Base-by-base conservation (phyloP, 2,888 invertebrate genomes). In the Pristionchus mayeri region DNA sequence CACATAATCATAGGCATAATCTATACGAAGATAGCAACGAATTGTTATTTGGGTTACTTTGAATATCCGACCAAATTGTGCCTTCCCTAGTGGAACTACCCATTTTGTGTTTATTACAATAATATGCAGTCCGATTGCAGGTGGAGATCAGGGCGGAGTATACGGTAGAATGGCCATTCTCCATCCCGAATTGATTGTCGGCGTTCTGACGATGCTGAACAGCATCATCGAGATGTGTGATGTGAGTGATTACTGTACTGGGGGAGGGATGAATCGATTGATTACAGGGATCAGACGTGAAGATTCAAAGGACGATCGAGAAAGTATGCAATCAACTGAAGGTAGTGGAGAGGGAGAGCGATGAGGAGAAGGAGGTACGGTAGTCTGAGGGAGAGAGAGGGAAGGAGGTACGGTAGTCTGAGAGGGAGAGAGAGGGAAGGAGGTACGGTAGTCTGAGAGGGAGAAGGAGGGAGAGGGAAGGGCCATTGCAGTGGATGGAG, bases 331-430 rank as follows among this genome's bases (percentile, higher is more conserved):
- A 21, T 9, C 80, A 80, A 27, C 24, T 82, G 60, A 44, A 50
- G 27, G 52, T 48, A 2, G 60, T 82, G n/a, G 67, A 67, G 67
- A 82, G 82, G 50, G 50, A 67, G 34, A 82, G 82, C 18, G 82
- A 82, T 18, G 82, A 82, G n/a, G 82, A 82, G 67, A 82, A 67
- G 30, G 63, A 82, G 82, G 82, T 82, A 80, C 40, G 37, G 40
- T 80, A 80, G 52, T 18, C n/a, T 50, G n/a, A n/a, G n/a, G n/a
- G n/a, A n/a, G n/a, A n/a, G n/a, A n/a, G n/a, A n/a, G n/a, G n/a
- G n/a, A n/a, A n/a, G n/a, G n/a, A n/a, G n/a, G n/a, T n/a, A 76
- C 27, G 11, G 71, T 71, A 71, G n/a, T 7, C 24, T n/a, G n/a
- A n/a, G n/a, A n/a, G n/a, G n/a, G n/a, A n/a, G n/a, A 54, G 21